Conservation (phyloP, 2,888 invertebrate species). For the Alcis repandata region DNA sequence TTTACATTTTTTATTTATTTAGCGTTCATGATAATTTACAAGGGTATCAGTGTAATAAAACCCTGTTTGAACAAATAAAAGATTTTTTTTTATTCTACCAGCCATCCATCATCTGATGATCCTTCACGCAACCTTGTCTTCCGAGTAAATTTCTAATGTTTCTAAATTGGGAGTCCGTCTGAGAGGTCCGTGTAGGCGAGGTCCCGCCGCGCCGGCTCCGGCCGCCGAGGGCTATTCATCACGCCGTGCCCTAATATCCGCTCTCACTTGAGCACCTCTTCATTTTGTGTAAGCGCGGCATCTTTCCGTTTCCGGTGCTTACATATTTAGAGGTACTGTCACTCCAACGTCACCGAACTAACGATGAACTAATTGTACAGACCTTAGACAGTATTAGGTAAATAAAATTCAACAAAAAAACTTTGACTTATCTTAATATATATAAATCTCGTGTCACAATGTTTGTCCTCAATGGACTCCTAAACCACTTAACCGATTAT, state of each 20-base stretch:
- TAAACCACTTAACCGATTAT: too few species aligned
- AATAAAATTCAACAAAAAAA: too few species aligned
- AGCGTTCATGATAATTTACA: too few species aligned
- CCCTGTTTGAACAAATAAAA: too few species aligned
- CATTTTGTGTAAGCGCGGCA: slow-evolving; percentile 17
- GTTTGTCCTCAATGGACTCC: too few species aligned
- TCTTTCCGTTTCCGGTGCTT: slow-evolving; percentile 13
- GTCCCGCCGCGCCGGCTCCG: background rate
- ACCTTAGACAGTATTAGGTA: too few species aligned
- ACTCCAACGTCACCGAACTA: background rate
- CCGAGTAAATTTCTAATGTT: background rate
- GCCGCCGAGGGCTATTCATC: slow-evolving; percentile 27
- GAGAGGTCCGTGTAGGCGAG: slow-evolving; percentile 2
- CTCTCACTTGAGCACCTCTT: slow-evolving; percentile 16
- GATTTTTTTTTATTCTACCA: too few species aligned
- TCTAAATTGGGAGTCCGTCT: background rate
- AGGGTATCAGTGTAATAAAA: too few species aligned
- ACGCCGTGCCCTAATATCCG: slow-evolving; percentile 17
- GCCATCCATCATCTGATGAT: background rate
- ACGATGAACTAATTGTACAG: background rate
- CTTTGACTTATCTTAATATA: too few species aligned
- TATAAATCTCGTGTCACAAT: too few species aligned
- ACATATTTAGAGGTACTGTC: slow-evolving; percentile 4
- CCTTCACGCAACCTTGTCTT: background rate
- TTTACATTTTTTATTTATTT: too few species aligned